Evolutionary conservation across 2,888 invertebrate genomes (phyloP).

Genomic region (Amorpha juglandis): DNA sequence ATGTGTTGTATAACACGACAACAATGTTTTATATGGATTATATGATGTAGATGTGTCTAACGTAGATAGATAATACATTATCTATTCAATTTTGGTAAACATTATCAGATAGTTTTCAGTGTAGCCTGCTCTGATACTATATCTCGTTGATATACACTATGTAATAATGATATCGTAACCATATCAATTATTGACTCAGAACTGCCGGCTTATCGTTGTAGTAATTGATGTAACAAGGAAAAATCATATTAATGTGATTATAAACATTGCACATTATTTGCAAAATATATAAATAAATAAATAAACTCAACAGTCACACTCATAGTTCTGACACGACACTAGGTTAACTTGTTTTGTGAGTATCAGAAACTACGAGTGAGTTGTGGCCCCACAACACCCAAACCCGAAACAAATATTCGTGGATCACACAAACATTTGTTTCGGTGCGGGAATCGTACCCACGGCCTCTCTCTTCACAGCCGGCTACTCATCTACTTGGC

Average conservation of each 20-base stretch:
- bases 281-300: too few relatives aligned
- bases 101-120: slow-evolving; percentile 47
- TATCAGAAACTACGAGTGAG: too few relatives aligned
- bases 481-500: too few relatives aligned
- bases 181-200: slow-evolving; percentile 43
- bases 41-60: not conserved
- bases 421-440: too few relatives aligned
- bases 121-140: slow-evolving; percentile 42
- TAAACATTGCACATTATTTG: not conserved
- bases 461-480: too few relatives aligned
- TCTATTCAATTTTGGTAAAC: slow-evolving; percentile 43
- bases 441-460: too few relatives aligned
- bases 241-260: not conserved
- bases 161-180: slow-evolving; percentile 48
- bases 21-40: slow-evolving; percentile 12
- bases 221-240: slow-evolving; percentile 25
- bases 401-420: too few relatives aligned
- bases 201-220: slow-evolving; percentile 25
- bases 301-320: too few relatives aligned
- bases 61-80: slow-evolving; percentile 25
- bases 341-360: too few relatives aligned
- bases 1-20: not conserved
- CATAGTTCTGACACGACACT: too few relatives aligned
- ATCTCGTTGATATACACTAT: slow-evolving; percentile 40
- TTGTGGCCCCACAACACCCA: too few relatives aligned